These are phyloP conservation scores for Melospiza melodia DNA, from an alignment of 2,113 vertebrate species.

Conservation along the genomic window DNA sequence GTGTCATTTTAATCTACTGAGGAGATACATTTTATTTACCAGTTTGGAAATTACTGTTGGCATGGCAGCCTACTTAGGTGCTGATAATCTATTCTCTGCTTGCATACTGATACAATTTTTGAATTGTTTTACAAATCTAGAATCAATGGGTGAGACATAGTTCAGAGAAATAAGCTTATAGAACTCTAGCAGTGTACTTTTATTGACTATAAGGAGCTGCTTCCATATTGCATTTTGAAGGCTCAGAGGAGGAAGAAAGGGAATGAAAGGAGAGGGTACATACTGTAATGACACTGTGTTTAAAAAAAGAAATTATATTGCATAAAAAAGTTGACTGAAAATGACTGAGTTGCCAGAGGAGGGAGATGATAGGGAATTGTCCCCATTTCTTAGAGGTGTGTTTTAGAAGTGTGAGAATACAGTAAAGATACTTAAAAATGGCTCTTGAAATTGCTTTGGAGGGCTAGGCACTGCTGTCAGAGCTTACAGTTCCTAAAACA, in stretches of 20 bases:
- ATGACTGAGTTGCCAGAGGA: not conserved
- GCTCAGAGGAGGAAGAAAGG: not conserved
- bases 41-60: not conserved
- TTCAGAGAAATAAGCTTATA: not conserved
- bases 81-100: not conserved
- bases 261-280: not conserved
- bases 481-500: not conserved
- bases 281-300: not conserved
- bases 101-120: not conserved
- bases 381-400: not conserved
- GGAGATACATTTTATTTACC: not conserved
- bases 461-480: not conserved
- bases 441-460: not conserved
- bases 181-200: not conserved
- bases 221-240: not conserved
- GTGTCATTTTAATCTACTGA: not conserved
- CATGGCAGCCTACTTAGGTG: not conserved
- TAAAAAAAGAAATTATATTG: not conserved
- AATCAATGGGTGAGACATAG: not conserved
- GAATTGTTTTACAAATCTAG: not conserved
- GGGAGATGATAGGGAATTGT: not conserved
- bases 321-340: not conserved
- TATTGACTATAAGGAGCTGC: not conserved
- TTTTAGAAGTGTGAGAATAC: not conserved
- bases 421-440: not conserved